phyloP scores from a whole-genome alignment of 2,888 invertebrate genomes.

The Hedya salicella region DNA sequence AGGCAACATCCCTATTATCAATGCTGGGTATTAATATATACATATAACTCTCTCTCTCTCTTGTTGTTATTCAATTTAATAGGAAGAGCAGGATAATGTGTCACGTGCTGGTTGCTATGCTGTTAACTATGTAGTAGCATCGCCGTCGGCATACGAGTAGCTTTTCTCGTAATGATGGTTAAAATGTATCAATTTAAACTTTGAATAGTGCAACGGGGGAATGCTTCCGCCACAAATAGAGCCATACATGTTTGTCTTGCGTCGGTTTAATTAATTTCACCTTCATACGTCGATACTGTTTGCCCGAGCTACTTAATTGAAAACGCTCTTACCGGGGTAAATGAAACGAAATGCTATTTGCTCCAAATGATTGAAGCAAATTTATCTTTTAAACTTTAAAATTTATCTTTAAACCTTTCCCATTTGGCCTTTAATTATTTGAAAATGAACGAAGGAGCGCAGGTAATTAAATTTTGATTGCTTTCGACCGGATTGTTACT shows the following conservation, averaged over 20 bases:
- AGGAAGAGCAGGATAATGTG: too few relatives aligned
- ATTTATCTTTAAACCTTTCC: slow-evolving; percentile 75
- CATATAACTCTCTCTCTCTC: too few relatives aligned
- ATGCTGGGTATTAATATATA: too few relatives aligned
- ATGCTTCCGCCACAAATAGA: slow-evolving; percentile 73
- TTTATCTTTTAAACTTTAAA: slow-evolving; percentile 83
- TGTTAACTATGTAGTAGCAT: too few relatives aligned
- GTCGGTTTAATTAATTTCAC: slow-evolving; percentile 84
- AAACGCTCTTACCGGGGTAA: slow-evolving; percentile 82
- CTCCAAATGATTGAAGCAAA: slow-evolving; percentile 82
- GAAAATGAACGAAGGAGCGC: slow-evolving; percentile 64
- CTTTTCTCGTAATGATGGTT: too few relatives aligned
- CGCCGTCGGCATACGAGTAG: too few relatives aligned
- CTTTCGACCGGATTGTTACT: slow-evolving; percentile 71
- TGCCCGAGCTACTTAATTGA: slow-evolving; percentile 83
- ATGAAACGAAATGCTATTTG: slow-evolving; percentile 84
- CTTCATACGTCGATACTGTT: slow-evolving; percentile 85
- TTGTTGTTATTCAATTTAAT: too few relatives aligned
- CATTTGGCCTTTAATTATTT: slow-evolving; percentile 65
- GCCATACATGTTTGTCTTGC: slow-evolving; percentile 83
- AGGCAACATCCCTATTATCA: too few relatives aligned
- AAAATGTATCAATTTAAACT: neutral
- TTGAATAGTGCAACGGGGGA: slow-evolving; percentile 6
- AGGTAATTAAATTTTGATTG: slow-evolving; percentile 80
- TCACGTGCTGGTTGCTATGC: too few relatives aligned